A percentile compares a stretch with the other conserved stretches of the same genome.
Conservation (phyloP, 2,113 vertebrate genomes). For the Hemibagrus wyckioides region DNA sequence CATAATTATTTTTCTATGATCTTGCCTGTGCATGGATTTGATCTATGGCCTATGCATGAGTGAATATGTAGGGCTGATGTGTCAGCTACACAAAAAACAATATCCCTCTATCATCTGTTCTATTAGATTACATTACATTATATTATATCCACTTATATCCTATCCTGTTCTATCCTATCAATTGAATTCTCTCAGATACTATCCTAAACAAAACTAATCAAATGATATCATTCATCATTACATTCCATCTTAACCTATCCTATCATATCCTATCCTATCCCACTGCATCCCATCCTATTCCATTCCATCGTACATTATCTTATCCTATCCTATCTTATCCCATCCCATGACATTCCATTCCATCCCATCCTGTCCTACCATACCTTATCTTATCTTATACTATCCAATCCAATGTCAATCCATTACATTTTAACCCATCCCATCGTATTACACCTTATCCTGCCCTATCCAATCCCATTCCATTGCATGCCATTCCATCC, state of each 20-base stretch:
- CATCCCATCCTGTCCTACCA: neutral
- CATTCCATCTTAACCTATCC: neutral
- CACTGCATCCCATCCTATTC: neutral
- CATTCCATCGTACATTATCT: neutral
- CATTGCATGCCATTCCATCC: neutral
- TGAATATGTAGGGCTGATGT: too few species aligned
- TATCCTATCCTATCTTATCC: neutral
- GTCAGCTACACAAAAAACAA: too few species aligned
- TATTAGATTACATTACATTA: neutral
- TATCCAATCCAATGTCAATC: neutral
- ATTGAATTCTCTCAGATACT: neutral
- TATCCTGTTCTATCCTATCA: neutral
- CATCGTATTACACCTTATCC: neutral
- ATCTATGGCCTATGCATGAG: neutral
- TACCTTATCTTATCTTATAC: neutral
- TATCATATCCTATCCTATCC: neutral
- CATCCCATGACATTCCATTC: neutral
- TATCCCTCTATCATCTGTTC: neutral
- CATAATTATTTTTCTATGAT: too few species aligned
- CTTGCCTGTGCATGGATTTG: neutral
- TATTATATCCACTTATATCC: neutral
- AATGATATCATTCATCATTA: neutral
- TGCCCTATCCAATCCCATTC: neutral
- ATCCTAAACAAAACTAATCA: neutral
- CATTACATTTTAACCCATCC: neutral